Conservation (phyloP, 2,797 vertebrate species). For the Mallotus villosus region DNA sequence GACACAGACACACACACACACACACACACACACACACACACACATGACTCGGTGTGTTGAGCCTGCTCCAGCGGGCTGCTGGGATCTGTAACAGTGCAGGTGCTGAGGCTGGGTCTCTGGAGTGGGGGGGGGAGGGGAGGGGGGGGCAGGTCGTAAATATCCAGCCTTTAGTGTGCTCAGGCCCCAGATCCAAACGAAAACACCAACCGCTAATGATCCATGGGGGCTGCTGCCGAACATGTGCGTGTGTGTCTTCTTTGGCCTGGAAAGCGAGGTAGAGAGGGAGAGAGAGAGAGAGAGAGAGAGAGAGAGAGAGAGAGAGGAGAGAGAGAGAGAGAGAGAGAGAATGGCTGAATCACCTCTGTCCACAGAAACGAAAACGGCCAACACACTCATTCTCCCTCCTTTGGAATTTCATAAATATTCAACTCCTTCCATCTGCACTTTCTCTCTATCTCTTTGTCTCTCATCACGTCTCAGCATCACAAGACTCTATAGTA, state of each 20-base stretch:
- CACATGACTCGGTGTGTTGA: slow-evolving; percentile 29
- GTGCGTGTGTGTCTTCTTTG: slow-evolving; percentile 21
- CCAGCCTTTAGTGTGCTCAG: slow-evolving; percentile 40
- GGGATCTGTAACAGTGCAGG: slow-evolving; percentile 74
- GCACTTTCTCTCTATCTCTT: slow-evolving; percentile 35
- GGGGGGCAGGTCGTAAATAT: slow-evolving; percentile 55
- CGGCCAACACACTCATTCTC: slow-evolving; percentile 41
- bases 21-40: no score
- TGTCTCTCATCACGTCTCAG: slow-evolving; percentile 31
- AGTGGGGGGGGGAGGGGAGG: slow-evolving; percentile 45
- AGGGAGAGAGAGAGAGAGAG: neutral
- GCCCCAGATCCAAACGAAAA: slow-evolving; percentile 58
- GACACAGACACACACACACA: no score
- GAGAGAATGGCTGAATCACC: slow-evolving; percentile 44
- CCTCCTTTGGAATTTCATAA: slow-evolving; percentile 52
- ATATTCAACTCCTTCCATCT: slow-evolving; percentile 37
- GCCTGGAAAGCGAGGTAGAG: slow-evolving; percentile 9
- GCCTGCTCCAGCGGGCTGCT: slow-evolving; percentile 59
- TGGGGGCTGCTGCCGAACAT: slow-evolving; percentile 26
- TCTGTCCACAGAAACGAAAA: slow-evolving; percentile 33
- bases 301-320: neutral
- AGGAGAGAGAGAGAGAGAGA: neutral
- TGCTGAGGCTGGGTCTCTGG: slow-evolving; percentile 56
- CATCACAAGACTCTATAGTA: slow-evolving; percentile 37
- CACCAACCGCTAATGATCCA: slow-evolving; percentile 50